Evolutionary conservation across 2,797 vertebrate genomes (phyloP).

Genomic region (Carcharodon carcharias): DNA sequence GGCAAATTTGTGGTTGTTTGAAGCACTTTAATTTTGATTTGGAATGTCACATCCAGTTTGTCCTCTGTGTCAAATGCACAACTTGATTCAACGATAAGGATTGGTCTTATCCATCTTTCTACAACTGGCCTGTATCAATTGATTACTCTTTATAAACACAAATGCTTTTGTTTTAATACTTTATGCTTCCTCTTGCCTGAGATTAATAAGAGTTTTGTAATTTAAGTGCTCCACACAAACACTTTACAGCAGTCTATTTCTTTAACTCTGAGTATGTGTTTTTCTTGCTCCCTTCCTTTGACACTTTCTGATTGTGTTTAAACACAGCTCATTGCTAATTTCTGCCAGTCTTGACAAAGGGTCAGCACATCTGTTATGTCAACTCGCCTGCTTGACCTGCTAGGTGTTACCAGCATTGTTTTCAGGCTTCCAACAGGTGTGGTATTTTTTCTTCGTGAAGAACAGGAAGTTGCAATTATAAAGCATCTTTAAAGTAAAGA

Average conservation of each 20-base stretch:
- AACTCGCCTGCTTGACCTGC: neutral
- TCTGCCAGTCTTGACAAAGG: neutral
- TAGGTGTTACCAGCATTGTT: neutral
- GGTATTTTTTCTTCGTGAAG: neutral
- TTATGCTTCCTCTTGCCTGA: neutral
- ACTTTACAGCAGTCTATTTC: neutral
- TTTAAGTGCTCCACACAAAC: neutral
- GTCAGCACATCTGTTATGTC: neutral
- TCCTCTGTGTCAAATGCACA: neutral
- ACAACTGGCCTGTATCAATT: neutral
- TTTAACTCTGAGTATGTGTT: neutral
- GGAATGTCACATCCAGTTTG: neutral
- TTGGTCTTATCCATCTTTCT: neutral
- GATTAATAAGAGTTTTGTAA: neutral
- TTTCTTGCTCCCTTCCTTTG: neutral
- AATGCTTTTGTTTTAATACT: neutral
- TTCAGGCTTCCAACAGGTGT: neutral
- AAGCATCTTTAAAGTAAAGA: neutral
- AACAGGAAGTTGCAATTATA: neutral
- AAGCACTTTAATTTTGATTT: neutral
- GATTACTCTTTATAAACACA: neutral
- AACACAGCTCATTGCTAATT: neutral
- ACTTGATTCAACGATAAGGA: neutral
- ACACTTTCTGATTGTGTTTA: neutral
- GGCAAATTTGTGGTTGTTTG: neutral